These are phyloP conservation scores for Dendrocincla fuliginosa DNA, from an alignment of 2,797 vertebrate genomes.

Conservation along the genomic window DNA sequence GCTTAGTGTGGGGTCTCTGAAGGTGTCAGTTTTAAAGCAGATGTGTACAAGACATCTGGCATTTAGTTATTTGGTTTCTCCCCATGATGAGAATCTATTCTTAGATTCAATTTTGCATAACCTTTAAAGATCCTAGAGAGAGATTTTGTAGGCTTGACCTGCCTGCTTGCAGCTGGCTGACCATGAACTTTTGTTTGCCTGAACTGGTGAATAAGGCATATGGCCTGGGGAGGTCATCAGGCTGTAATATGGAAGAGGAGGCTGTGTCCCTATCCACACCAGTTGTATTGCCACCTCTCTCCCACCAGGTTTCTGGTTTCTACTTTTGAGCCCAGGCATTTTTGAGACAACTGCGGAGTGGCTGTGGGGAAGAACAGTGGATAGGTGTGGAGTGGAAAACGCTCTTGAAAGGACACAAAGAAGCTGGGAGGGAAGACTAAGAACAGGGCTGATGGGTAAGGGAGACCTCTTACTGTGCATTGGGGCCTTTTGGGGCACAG, in stretches of 20 bases:
- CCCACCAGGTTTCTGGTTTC: neutral
- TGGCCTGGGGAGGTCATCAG: neutral
- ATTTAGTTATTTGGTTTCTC: neutral
- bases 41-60: neutral
- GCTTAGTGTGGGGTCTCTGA: neutral
- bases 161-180: neutral
- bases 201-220: neutral
- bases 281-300: neutral
- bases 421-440: neutral
- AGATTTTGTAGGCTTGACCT: neutral
- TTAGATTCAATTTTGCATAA: neutral
- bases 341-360: neutral
- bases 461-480: neutral
- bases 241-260: neutral
- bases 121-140: neutral
- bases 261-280: neutral
- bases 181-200: neutral
- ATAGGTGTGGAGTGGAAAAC: neutral
- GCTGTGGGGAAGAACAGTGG: neutral
- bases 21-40: neutral
- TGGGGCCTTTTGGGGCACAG: neutral
- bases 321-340: neutral
- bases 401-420: neutral
- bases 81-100: neutral
- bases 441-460: neutral